Percentiles rank a stretch among this genome's conserved stretches.
These are phyloP conservation scores for Paralichthys olivaceus DNA, from an alignment of 2,113 vertebrate genomes.

Conservation along the genomic window DNA sequence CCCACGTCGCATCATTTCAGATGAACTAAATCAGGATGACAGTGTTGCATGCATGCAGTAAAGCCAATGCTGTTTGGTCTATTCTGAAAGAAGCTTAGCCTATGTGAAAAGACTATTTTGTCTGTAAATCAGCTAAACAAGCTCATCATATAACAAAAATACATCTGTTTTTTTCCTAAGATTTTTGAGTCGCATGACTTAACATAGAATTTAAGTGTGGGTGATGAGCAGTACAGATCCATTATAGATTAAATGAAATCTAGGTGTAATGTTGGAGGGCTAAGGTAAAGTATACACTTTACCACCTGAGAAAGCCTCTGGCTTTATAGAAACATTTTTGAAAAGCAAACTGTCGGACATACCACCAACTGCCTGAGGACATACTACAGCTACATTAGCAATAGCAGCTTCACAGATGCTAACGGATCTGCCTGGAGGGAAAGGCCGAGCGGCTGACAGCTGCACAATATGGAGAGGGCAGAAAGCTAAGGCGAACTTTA, in stretches of 20 bases:
- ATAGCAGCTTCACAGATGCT: constrained; percentile 13
- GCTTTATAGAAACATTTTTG: constrained; percentile 26
- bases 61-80: not conserved
- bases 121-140: not conserved
- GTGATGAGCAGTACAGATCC: constrained; percentile 10
- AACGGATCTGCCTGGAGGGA: constrained; percentile 14
- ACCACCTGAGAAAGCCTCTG: constrained; percentile 17
- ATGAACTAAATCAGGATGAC: constrained; percentile 27
- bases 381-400: constrained; percentile 8
- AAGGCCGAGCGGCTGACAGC: not conserved
- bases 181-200: not conserved
- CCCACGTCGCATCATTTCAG: not conserved
- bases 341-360: constrained; percentile 28
- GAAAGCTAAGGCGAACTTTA: not conserved
- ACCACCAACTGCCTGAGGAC: constrained; percentile 24
- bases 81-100: not conserved
- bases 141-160: too few species aligned
- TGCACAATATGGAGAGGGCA: not conserved
- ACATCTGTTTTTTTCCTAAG: not conserved
- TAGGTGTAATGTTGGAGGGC: not conserved
- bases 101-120: not conserved
- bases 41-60: constrained; percentile 14
- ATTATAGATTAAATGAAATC: constrained; percentile 26
- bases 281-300: constrained; percentile 2
- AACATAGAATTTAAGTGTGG: not conserved